Evolutionary conservation across 2,888 invertebrate species (phyloP).

Genomic region (Cosmia trapezina): DNA sequence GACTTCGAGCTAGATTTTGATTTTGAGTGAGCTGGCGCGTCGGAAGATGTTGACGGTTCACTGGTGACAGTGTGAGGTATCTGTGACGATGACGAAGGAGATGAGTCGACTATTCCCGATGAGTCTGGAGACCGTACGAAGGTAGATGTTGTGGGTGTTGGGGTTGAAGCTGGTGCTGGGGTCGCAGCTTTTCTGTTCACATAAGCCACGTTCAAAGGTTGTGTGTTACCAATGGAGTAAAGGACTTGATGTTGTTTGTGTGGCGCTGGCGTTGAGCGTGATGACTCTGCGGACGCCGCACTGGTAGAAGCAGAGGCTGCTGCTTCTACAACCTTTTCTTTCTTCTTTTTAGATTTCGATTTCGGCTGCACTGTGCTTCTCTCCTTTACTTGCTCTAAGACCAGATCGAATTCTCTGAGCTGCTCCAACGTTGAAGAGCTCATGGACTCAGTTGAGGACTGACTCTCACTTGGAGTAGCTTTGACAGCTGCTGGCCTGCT

Average conservation of each 20-base stretch:
- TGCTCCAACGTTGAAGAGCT: constrained; percentile 95
- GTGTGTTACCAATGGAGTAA: constrained; percentile 83
- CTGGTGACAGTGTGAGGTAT: constrained; percentile 79
- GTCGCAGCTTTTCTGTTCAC: constrained; percentile 84
- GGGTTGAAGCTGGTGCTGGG: constrained; percentile 64
- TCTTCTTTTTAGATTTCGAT: constrained; percentile 70
- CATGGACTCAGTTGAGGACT: constrained; percentile 90
- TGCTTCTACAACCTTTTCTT: constrained; percentile 73
- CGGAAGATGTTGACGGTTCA: constrained; percentile 72
- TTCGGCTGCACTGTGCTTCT: constrained; percentile 92
- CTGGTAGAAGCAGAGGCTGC: constrained; percentile 73
- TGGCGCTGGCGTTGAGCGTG: constrained; percentile 67
- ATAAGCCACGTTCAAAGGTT: constrained; percentile 83
- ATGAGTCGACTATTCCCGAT: constrained; percentile 80
- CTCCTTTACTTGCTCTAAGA: constrained; percentile 95
- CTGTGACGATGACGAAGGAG: constrained; percentile 79
- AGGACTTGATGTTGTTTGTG: constrained; percentile 82
- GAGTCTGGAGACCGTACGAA: constrained; percentile 86
- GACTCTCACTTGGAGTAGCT: constrained; percentile 76
- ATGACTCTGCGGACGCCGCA: constrained; percentile 64
- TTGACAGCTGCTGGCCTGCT: constrained; percentile 71
- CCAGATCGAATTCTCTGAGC: constrained; percentile 94
- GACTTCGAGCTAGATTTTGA: constrained; percentile 81
- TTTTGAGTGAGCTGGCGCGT: constrained; percentile 73
- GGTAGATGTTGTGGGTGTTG: constrained; percentile 79